These are phyloP conservation scores for Vanessa tameamea DNA, from an alignment of 1,140 invertebrate species.

Conservation along the genomic window DNA sequence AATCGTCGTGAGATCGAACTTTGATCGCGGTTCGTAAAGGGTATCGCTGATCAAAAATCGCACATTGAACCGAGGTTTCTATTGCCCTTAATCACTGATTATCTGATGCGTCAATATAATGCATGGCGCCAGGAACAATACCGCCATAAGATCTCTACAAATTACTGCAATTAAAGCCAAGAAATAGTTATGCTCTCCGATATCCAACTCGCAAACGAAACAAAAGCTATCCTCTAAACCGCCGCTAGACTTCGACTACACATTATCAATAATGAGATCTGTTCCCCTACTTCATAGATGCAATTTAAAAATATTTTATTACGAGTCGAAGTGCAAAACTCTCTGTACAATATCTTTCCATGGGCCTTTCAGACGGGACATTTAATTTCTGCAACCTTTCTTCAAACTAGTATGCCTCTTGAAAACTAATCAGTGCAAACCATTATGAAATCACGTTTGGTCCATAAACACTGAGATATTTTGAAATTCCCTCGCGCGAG, in stretches of 20 bases:
- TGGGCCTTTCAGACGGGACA: conserved; percentile 47
- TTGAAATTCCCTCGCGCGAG: conserved; percentile 55
- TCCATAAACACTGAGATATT: conserved; percentile 69
- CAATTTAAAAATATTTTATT: conserved; percentile 24
- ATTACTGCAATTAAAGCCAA: conserved; percentile 64
- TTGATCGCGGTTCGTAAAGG: conserved; percentile 61
- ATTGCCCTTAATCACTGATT: conserved; percentile 68
- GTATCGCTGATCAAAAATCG: conserved; percentile 64
- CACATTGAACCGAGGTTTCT: conserved; percentile 59
- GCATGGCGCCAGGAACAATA: conserved; percentile 57
- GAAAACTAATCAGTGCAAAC: conserved; percentile 74
- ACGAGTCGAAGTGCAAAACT: conserved; percentile 19
- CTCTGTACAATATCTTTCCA: conserved; percentile 24
- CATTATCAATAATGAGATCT: conserved; percentile 28
- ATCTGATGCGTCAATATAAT: conserved; percentile 45
- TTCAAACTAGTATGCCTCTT: conserved; percentile 70
- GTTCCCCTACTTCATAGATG: conserved; percentile 5
- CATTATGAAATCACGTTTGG: conserved; percentile 60
- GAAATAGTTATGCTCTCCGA: conserved; percentile 25
- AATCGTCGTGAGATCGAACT: conserved; percentile 62
- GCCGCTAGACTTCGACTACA: not conserved
- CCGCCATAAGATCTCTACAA: conserved; percentile 58
- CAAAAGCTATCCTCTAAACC: conserved; percentile 9
- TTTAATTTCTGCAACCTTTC: conserved; percentile 62
- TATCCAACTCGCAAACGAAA: conserved; percentile 14